Evolutionary conservation across 2,113 vertebrate genomes (phyloP).

Genomic region (Elachura formosa): DNA sequence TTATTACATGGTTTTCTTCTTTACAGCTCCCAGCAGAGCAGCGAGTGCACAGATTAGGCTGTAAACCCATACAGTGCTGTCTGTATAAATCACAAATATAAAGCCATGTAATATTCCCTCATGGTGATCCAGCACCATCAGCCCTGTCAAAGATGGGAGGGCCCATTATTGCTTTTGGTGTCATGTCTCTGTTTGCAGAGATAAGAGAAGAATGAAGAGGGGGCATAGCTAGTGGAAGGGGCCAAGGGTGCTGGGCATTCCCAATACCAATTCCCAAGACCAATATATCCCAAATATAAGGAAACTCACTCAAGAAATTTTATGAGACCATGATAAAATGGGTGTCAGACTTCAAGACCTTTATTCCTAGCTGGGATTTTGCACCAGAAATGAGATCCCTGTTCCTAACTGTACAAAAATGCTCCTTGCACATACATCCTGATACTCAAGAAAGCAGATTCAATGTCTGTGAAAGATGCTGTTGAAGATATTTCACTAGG

Average conservation of each 20-base stretch:
- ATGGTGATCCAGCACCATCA: not conserved
- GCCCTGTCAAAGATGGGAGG: not conserved
- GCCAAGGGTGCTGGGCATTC: not conserved
- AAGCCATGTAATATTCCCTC: not conserved
- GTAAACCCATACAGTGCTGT: not conserved
- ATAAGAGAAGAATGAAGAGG: not conserved
- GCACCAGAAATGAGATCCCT: not conserved
- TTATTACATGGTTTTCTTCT: slow-evolving; percentile 6
- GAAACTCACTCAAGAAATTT: not conserved
- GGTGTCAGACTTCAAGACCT: not conserved
- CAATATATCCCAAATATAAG: not conserved
- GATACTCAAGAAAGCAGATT: not conserved
- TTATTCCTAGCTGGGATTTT: not conserved
- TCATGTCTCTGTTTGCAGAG: not conserved
- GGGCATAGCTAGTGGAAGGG: not conserved
- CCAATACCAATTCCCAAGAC: not conserved
- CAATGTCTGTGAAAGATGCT: not conserved
- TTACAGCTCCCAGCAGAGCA: not conserved
- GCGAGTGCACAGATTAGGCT: not conserved
- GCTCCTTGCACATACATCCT: not conserved
- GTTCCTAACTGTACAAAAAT: not conserved
- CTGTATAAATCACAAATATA: slow-evolving; percentile 6
- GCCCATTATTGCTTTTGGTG: not conserved
- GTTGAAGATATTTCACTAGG: not conserved
- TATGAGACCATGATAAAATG: not conserved